Conservation (phyloP, 2,113 vertebrate genomes). For the Tinamus guttatus region DNA sequence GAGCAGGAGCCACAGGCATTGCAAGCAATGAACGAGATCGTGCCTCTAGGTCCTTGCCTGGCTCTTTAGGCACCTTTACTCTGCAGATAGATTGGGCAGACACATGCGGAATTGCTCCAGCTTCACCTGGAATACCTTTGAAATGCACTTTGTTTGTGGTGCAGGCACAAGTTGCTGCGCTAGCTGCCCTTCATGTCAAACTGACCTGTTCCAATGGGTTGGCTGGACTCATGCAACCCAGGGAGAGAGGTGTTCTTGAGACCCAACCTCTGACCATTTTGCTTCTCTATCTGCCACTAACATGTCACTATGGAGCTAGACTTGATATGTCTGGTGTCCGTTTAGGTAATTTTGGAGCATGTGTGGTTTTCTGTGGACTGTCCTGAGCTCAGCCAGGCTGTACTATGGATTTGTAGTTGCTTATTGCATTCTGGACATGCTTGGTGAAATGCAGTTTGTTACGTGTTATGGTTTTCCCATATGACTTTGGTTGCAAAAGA, state of each 20-base stretch:
- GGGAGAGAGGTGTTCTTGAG: neutral
- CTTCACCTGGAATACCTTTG: neutral
- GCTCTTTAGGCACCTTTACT: neutral
- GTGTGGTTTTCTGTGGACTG: neutral
- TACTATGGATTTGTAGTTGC: neutral
- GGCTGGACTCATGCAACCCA: neutral
- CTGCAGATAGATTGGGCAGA: neutral
- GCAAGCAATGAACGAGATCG: neutral
- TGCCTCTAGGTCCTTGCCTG: neutral
- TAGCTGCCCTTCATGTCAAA: neutral
- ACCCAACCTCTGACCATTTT: neutral
- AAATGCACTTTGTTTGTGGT: neutral
- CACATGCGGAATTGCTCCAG: neutral
- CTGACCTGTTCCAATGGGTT: accelerated
- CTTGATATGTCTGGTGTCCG: neutral
- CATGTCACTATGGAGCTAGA: accelerated
- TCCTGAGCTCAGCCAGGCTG: neutral
- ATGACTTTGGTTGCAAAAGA: neutral
- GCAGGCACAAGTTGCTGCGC: neutral
- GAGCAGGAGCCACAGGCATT: neutral
- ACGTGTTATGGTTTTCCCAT: accelerated
- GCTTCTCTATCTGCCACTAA: neutral
- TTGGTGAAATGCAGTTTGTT: neutral
- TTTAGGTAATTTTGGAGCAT: neutral
- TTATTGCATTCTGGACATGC: neutral